Evolutionary conservation across 2,797 vertebrate species (phyloP), one percentile per base, ranked within the genome.

Genomic region (Mus caroli): DNA sequence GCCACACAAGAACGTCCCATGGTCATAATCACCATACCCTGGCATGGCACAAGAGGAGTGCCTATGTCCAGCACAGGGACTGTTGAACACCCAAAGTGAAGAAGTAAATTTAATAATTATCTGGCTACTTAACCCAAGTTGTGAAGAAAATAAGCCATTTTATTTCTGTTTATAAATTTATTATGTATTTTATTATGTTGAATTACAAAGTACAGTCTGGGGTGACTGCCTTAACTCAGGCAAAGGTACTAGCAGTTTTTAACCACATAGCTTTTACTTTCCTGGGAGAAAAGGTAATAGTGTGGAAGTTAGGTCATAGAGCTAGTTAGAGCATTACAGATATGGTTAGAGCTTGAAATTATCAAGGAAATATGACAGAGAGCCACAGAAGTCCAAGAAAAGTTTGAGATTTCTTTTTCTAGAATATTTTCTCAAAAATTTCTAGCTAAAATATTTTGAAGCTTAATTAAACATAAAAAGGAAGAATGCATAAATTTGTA

Each of bases 341-440:
- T 50, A 90, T 15, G 84, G 64, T 94, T 80, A 94, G 31, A 94
- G 58, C 19, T 60, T 22, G 20, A 17, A 78, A 40, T 52, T 28
- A 91, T 31, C 24, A 73, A 76, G 26, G 89, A 82, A 89, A 34
- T 60, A 1, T 52, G 24, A 67, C 13, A 58, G 40, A 19, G 28
- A 78, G 52, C 9, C 31, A 76, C 20, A 88, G 31, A 12, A 34
- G 4, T 64, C 24, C 60, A 88, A 31, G 86, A 93, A 78, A 46
- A 93, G 24, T 77, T 73, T 62, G 22, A 78, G 7, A 82, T 79
- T 89, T 78, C 52, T 19, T 83, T 2, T 86, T 22, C 13, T 43
- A 73, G 40, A 96, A 10, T 73, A 76, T 40, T 75, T 90, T 19
- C 79, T 76, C 28, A 79, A 54, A 84, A 58, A 92, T 96, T 84